Base-by-base conservation (phyloP, 2,113 vertebrate genomes). In the Argyrosomus japonicus region DNA sequence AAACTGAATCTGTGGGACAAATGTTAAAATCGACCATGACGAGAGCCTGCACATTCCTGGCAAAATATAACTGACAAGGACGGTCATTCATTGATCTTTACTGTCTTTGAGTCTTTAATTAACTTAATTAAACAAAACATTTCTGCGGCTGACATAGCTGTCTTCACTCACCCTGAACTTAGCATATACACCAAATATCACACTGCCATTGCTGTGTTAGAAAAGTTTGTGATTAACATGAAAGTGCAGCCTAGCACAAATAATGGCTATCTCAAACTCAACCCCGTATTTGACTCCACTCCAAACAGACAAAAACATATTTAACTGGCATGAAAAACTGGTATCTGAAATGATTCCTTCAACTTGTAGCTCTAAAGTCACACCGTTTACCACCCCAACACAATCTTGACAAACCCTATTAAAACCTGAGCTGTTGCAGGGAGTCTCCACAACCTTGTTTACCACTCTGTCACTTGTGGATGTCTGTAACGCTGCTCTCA, bases 61-160 rank as follows among this genome's bases (percentile, higher is more conserved):
- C 65, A 54, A 40, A 78, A 70, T 79, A 54, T 32, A 43, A 54
- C 76, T 25, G 67, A 84, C 68, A 63, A 65, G 62, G 5, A 51
- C 10, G 43, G 54, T 25, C 67, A 29, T 17, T 54, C 75, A 63
- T 53, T 80, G 71, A 83, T 63, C 61, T 71, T 25, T 10, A n/a
- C 45, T 43, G 4, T 71, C 47, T 78, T 68, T 76, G 4, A 51
- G 32, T 25, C 25, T 18, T 36, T 11, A 68, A 71, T 65, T 56
- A 67, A 54, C 23, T n/a, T n/a, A n/a, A n/a, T n/a, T n/a, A n/a
- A n/a, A n/a, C n/a, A n/a, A n/a, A 23, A 32, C 47, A 32, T 71
- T 56, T 32, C 18, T 73, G 64, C 27, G 15, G 18, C 15, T 27
- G 17, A 60, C 50, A 21, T 43, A 57, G 29, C 56, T 56, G 74